A percentile compares a stretch with the other conserved stretches of the same genome.
These are phyloP conservation scores for Drosophila takahashii DNA, from an alignment of 1,140 invertebrate genomes.

Conservation along the genomic window DNA sequence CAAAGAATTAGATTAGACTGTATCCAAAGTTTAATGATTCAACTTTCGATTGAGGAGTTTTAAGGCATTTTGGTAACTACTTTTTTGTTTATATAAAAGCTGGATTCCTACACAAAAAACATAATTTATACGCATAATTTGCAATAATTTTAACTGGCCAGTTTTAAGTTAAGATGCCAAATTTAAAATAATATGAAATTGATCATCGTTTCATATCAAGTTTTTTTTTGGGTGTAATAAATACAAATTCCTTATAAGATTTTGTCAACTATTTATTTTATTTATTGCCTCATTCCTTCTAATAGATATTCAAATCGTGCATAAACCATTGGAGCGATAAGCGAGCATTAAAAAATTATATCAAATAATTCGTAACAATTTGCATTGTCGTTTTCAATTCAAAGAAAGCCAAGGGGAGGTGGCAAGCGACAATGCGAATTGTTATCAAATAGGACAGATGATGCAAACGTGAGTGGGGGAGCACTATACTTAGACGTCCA, in stretches of 20 bases:
- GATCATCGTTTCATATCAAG: no score
- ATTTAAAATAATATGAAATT: no score
- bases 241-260: no score
- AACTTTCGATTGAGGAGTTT: not conserved
- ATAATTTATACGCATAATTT: no score
- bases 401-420: conserved; percentile 15
- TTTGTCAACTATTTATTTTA: no score
- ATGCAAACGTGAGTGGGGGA: conserved; percentile 30
- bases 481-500: conserved; percentile 29
- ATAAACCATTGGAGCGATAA: conserved; percentile 2
- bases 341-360: conserved; percentile 16
- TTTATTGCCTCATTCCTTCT: no score
- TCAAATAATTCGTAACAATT: conserved; percentile 20
- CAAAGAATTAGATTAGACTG: conserved; percentile 33
- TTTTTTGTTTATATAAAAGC: not conserved
- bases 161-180: no score
- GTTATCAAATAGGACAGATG: conserved; percentile 57
- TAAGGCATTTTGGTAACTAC: not conserved
- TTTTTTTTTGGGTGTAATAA: no score
- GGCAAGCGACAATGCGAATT: conserved; percentile 37
- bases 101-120: no score
- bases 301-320: not conserved
- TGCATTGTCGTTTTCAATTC: conserved; percentile 47
- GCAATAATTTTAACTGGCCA: no score
- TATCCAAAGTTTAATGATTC: conserved; percentile 18